Percentiles rank a stretch among this genome's conserved stretches.
These are phyloP conservation scores for Lonchura striata DNA, from an alignment of 2,113 vertebrate species.

Conservation along the genomic window DNA sequence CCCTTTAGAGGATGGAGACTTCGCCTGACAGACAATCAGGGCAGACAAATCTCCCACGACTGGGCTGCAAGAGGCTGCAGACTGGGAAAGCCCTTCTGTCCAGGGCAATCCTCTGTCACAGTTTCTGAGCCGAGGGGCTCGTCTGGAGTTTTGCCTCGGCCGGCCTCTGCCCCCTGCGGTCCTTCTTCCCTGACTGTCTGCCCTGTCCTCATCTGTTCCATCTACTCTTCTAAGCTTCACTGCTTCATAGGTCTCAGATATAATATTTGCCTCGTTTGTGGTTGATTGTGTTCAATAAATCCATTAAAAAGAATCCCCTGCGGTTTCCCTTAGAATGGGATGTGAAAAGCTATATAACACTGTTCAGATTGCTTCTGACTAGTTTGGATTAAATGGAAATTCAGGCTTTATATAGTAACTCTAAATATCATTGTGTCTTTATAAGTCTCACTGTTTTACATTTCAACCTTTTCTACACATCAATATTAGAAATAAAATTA, in stretches of 20 bases:
- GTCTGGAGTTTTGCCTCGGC: no score
- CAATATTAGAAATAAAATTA: background rate
- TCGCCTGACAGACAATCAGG: no score
- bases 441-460: background rate
- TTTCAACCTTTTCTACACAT: background rate
- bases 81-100: accelerated
- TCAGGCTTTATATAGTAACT: background rate
- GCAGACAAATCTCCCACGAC: no score
- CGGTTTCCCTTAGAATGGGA: background rate
- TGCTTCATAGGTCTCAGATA: background rate
- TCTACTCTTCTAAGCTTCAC: background rate
- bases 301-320: background rate
- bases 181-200: background rate
- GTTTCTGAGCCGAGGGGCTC: accelerated
- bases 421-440: background rate
- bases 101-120: no score
- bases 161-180: no score
- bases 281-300: background rate
- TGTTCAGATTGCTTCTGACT: background rate
- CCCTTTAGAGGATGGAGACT: no score
- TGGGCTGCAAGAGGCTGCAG: background rate
- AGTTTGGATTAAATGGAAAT: background rate
- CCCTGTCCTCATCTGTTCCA: no score
- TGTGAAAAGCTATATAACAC: background rate
- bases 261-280: background rate